A percentile compares a stretch with the other conserved stretches of the same genome.
Conservation (phyloP, 1,140 invertebrate genomes). For the Drosophila micromelanica region DNA sequence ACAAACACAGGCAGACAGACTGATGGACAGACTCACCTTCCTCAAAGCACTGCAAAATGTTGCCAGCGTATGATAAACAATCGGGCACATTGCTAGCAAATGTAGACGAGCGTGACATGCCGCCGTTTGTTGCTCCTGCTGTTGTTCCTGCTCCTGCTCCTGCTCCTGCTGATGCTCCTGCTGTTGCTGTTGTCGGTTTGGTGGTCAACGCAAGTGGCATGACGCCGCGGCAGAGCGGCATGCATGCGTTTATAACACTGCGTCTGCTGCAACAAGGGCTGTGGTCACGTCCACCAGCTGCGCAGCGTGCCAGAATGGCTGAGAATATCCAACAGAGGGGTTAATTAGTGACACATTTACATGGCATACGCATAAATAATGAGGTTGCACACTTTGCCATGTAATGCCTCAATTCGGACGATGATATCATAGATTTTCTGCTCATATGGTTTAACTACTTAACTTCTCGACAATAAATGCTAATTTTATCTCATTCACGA, state of each 20-base stretch:
- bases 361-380: constrained; percentile 3
- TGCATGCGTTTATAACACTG: constrained; percentile 89
- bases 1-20: not conserved
- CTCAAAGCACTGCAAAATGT: constrained; percentile 93
- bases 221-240: constrained; percentile 90
- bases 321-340: constrained; percentile 27
- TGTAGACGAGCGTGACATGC: constrained; percentile 35
- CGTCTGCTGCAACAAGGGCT: constrained; percentile 89
- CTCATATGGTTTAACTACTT: constrained; percentile 12
- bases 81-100: constrained; percentile 70
- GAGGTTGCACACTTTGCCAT: constrained; percentile 20
- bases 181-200: constrained; percentile 54
- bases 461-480: not conserved
- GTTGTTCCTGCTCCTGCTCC: constrained; percentile 22
- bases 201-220: constrained; percentile 84
- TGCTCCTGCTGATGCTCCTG: constrained; percentile 26
- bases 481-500: not conserved
- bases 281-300: constrained; percentile 91
- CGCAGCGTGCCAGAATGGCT: constrained; percentile 85
- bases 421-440: constrained; percentile 50
- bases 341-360: constrained; percentile 85
- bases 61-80: constrained; percentile 92
- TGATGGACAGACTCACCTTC: constrained; percentile 87
- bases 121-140: constrained; percentile 24
- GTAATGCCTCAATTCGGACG: constrained; percentile 29